Conservation (phyloP, 2,113 vertebrate genomes). For the Phalacrocorax pelagicus region DNA sequence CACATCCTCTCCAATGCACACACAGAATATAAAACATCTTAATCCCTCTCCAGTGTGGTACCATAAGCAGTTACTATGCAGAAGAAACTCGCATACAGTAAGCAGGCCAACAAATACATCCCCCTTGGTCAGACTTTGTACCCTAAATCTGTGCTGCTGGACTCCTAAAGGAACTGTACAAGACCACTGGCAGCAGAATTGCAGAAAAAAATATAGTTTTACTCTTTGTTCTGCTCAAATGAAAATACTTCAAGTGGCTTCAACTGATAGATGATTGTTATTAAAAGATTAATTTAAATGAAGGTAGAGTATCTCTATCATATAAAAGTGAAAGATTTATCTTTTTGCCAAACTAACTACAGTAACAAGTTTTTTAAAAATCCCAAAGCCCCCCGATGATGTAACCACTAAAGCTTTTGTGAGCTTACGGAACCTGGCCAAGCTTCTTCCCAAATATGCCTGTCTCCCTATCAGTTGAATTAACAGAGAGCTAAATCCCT, state of each 20-base stretch:
- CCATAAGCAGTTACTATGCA: constrained; percentile 42
- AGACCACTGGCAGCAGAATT: neutral
- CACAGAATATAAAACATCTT: constrained; percentile 81
- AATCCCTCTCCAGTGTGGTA: constrained; percentile 52
- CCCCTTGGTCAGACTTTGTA: neutral
- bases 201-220: neutral
- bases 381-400: neutral
- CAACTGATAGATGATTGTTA: neutral
- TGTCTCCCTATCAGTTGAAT: constrained; percentile 30
- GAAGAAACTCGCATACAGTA: neutral
- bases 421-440: constrained; percentile 21
- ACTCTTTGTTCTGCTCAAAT: neutral
- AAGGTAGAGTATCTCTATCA: neutral
- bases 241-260: neutral
- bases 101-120: neutral
- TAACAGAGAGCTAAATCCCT: constrained; percentile 27
- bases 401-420: constrained; percentile 6
- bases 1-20: constrained; percentile 82
- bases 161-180: neutral
- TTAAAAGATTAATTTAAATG: neutral
- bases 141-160: neutral
- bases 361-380: neutral
- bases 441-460: neutral
- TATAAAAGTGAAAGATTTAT: neutral
- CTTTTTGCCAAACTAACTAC: neutral